These are phyloP conservation scores for Syngnathus rostellatus DNA, from an alignment of 2,797 vertebrate species.

Conservation along the genomic window DNA sequence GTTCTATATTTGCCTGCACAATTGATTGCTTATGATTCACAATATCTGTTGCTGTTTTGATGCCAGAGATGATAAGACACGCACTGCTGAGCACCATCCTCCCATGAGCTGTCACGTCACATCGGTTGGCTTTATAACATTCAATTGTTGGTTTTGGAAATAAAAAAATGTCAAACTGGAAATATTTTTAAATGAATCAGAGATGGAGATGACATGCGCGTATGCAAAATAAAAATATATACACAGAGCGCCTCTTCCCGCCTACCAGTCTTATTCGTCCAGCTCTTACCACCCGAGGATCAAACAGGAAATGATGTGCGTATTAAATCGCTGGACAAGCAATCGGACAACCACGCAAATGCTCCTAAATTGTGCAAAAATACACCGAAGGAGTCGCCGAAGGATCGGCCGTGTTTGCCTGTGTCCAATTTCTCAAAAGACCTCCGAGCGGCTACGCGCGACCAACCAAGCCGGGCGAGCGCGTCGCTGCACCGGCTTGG, in stretches of 20 bases:
- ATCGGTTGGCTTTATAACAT: not conserved
- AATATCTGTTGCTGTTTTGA: slow-evolving; percentile 22
- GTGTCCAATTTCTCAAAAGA: not conserved
- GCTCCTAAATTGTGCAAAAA: not conserved
- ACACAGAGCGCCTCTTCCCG: not conserved
- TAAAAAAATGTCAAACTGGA: not conserved
- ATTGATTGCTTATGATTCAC: slow-evolving; percentile 30
- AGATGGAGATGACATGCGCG: not conserved
- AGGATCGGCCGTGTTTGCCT: not conserved
- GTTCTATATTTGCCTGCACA: slow-evolving; percentile 30
- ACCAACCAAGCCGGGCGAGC: slow-evolving; percentile 24
- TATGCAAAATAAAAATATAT: not conserved
- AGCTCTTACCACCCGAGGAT: not conserved
- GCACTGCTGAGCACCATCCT: slow-evolving; percentile 9
- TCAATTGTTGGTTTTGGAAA: not conserved
- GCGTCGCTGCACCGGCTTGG: slow-evolving; percentile 29
- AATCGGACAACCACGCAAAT: not conserved
- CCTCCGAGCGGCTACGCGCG: not conserved
- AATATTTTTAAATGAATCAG: not conserved
- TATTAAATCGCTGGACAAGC: not conserved
- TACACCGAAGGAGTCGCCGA: not conserved
- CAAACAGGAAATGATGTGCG: not conserved
- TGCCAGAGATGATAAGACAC: slow-evolving; percentile 13
- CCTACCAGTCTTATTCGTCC: not conserved
- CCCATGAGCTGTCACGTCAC: not conserved